Conservation (phyloP, 2,888 invertebrate genomes). For the Toxonevra muliebris region DNA sequence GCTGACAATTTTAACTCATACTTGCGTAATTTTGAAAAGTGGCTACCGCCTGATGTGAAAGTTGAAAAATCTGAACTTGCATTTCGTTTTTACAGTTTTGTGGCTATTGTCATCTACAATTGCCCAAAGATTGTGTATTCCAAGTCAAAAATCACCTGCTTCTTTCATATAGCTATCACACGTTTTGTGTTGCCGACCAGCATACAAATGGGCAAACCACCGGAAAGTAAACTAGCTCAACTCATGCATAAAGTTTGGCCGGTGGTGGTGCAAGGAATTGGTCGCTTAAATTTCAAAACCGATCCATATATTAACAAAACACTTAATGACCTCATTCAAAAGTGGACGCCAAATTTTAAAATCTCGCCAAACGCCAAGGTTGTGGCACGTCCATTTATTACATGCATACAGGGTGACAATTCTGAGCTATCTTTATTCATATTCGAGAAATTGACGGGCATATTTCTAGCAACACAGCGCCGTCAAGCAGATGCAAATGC, state of each 20-base stretch:
- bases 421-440: slow-evolving; percentile 53
- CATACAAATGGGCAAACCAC: slow-evolving; percentile 66
- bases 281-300: slow-evolving; percentile 64
- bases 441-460: slow-evolving; percentile 54
- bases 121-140: slow-evolving; percentile 60
- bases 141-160: slow-evolving; percentile 62
- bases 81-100: slow-evolving; percentile 60
- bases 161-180: slow-evolving; percentile 67
- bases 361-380: slow-evolving; percentile 54
- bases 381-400: slow-evolving; percentile 59
- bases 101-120: slow-evolving; percentile 63
- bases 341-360: slow-evolving; percentile 64
- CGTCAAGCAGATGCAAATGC: slow-evolving; percentile 58
- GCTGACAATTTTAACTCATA: slow-evolving; percentile 59
- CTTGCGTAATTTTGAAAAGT: slow-evolving; percentile 59
- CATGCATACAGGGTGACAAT: slow-evolving; percentile 54
- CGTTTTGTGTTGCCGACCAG: slow-evolving; percentile 67
- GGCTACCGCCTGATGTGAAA: slow-evolving; percentile 52
- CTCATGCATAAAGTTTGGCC: slow-evolving; percentile 68
- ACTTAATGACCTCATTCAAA: slow-evolving; percentile 66
- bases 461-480: slow-evolving; percentile 59
- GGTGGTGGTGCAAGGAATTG: slow-evolving; percentile 67
- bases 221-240: slow-evolving; percentile 63
- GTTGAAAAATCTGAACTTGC: slow-evolving; percentile 54
- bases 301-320: slow-evolving; percentile 67